Base-by-base conservation (phyloP, 2,113 vertebrate species). In the Scatophagus argus region DNA sequence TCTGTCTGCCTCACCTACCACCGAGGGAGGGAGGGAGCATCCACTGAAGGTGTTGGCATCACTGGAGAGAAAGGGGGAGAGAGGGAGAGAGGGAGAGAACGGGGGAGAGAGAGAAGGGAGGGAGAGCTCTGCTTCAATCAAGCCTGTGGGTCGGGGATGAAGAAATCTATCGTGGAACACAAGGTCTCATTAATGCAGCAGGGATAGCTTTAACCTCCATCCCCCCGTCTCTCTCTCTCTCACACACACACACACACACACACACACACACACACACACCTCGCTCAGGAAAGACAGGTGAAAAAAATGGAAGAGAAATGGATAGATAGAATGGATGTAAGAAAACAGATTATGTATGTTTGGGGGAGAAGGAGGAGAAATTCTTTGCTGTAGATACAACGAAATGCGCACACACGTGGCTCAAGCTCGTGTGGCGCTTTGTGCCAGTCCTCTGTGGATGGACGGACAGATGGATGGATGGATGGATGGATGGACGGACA, bases 1-100 rank as follows among this genome's bases (percentile, higher is more conserved):
- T 83, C 87, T 23, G 34, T 90, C 93, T 95, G 94, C 93, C 84
- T 87, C 94, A 91, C 90, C 87, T 77, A 77, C 72, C 87, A 86
- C 84, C 89, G 55, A 17, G 51, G 21, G 55, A 3, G 44, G 7
- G 39, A 16, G 71, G 55, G 62, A 46, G 72, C 63, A 62, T 79
- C 73, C 69, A 62, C 69, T 23, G 12, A 78, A 83, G 77, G 72
- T 77, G 76, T 66, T 85, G 82, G 83, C 73, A 79, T 39, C 68
- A 77, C 74, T 39, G 60, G 44, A 52, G 56, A 43, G 38, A 71
- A 59, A 39, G 56, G 60, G 75, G 34, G 60, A 43, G 52, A 44
- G 23, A 52, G 56, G 32, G 44, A 68, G 63, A 68, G 68, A 56
- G 55, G 43, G 63, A 25, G 47, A 34, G 21, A 49, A n/a, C n/a